Conservation (phyloP, 2,113 vertebrate genomes). For the Lampris incognitus region DNA sequence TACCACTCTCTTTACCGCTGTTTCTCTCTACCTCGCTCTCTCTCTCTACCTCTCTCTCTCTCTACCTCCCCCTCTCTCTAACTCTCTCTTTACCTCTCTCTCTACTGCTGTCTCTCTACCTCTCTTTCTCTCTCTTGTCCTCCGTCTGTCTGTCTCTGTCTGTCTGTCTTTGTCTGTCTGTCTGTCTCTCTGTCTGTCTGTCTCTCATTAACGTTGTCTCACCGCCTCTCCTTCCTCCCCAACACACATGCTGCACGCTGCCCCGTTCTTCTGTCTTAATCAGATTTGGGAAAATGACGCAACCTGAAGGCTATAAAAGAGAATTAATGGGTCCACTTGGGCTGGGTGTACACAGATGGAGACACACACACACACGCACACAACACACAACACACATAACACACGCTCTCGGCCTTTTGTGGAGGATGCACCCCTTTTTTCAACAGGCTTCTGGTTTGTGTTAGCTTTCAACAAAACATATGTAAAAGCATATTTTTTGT, state of each 20-base stretch:
- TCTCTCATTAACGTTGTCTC: no score
- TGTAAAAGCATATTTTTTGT: no score
- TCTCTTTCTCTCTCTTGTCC: not conserved
- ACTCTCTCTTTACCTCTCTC: not conserved
- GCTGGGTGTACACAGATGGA: not conserved
- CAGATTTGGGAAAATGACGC: conserved; percentile 25
- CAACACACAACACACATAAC: no score
- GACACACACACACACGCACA: not conserved
- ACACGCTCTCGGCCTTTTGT: no score
- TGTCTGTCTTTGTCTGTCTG: not conserved
- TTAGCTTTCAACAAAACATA: no score
- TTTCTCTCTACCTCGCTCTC: not conserved
- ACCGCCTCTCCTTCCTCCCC: not conserved
- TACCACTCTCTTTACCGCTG: not conserved
- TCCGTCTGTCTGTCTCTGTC: not conserved
- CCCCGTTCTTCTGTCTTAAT: not conserved
- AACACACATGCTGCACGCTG: not conserved
- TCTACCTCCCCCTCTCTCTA: not conserved
- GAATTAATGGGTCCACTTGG: not conserved
- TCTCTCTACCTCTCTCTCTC: not conserved
- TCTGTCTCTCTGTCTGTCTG: not conserved
- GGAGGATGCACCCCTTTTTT: no score
- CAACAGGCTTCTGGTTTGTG: no score
- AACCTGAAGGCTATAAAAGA: conserved; percentile 15
- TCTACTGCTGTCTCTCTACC: not conserved